A percentile compares a stretch with the other conserved stretches of the same genome.
Conservation (phyloP, 2,797 vertebrate genomes). For the Dermochelys coriacea region DNA sequence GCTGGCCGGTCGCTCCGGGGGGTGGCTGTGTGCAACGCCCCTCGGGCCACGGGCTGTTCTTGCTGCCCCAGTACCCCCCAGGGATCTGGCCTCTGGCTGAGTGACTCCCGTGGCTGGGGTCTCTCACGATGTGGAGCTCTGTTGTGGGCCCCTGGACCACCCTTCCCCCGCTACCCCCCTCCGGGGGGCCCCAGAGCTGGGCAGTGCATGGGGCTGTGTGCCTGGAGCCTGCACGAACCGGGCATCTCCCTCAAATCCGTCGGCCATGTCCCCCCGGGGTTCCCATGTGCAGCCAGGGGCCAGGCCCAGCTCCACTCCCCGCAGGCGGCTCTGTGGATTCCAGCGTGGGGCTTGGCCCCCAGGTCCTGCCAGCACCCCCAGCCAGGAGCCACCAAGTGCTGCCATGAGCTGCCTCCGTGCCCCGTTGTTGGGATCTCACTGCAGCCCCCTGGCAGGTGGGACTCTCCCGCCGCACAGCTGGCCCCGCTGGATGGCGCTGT, state of each 20-base stretch:
- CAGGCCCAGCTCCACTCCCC: accelerated
- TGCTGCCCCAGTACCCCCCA: no score
- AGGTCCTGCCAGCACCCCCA: not conserved
- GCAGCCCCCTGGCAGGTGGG: not conserved
- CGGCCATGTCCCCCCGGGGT: not conserved
- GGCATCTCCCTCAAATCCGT: not conserved
- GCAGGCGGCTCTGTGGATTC: not conserved
- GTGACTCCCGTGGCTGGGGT: not conserved
- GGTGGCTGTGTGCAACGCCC: no score
- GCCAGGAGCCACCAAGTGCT: not conserved
- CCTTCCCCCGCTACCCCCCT: no score
- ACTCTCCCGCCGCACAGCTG: not conserved
- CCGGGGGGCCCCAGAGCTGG: not conserved
- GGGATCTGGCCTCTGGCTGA: no score
- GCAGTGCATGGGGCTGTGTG: not conserved
- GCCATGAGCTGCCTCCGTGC: not conserved
- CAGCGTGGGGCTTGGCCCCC: accelerated
- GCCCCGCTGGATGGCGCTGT: not conserved
- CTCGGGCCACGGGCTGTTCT: no score
- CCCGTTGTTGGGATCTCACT: accelerated
- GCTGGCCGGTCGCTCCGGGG: no score
- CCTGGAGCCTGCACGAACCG: not conserved
- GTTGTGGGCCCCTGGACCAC: not conserved
- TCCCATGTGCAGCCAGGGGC: accelerated
- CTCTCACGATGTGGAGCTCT: no score